phyloP scores from a whole-genome alignment of 2,797 vertebrate species.

The Mormyrus proboscirostris region DNA sequence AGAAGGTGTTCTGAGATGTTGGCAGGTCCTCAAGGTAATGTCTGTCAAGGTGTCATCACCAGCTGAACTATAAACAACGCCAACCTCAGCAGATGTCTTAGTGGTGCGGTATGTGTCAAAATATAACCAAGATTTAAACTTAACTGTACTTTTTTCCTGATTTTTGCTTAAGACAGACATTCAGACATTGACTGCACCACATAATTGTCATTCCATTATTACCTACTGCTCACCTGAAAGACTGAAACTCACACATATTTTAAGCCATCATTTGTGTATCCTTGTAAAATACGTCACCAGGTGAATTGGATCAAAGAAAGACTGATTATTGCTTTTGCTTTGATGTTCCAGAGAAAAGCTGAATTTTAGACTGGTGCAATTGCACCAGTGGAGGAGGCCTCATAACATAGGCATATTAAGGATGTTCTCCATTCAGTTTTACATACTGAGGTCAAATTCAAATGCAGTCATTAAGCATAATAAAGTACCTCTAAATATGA shows the following conservation, averaged over 20 bases:
- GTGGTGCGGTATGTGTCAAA: neutral
- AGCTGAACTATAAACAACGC: neutral
- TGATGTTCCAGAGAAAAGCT: neutral
- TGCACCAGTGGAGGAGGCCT: neutral
- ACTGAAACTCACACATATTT: neutral
- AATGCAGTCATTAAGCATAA: neutral
- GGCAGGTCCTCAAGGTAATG: neutral
- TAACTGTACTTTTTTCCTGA: neutral
- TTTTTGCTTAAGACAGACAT: neutral
- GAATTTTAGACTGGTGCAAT: neutral
- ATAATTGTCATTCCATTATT: neutral
- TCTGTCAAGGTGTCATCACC: neutral
- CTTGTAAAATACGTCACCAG: neutral
- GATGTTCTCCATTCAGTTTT: neutral
- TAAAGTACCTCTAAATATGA: neutral
- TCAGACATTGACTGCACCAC: neutral
- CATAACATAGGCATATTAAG: neutral
- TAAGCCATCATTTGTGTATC: neutral
- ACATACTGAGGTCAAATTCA: neutral
- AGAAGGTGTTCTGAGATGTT: neutral
- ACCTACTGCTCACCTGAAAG: neutral
- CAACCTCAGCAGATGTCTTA: neutral
- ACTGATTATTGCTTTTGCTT: neutral
- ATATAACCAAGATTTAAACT: constrained; percentile 2
- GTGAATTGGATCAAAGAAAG: neutral